Percentiles rank a stretch among this genome's conserved stretches.
Evolutionary conservation across 1,140 invertebrate species (phyloP).

Genomic region (Acromyrmex heyeri): DNA sequence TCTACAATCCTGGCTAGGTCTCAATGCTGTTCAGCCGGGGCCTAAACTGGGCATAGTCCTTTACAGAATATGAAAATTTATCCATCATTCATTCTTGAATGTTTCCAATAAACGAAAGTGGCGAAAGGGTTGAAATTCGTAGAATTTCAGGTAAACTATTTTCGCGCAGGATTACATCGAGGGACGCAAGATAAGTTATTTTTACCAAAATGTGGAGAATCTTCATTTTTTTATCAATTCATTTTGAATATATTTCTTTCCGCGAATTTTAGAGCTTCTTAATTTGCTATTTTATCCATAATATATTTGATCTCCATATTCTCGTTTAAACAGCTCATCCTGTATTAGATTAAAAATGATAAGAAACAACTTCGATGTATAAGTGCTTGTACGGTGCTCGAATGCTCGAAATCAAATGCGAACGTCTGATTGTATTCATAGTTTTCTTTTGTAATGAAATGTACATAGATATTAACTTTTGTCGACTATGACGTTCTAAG

Average conservation of each 20-base stretch:
- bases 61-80: not conserved
- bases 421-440: slow-evolving; percentile 20
- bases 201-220: slow-evolving; percentile 10
- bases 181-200: slow-evolving; percentile 33
- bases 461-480: not conserved
- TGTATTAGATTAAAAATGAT: slow-evolving; percentile 31
- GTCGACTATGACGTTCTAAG: not conserved
- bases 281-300: not conserved
- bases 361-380: slow-evolving; percentile 58
- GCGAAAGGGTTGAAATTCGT: slow-evolving; percentile 63
- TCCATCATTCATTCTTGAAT: not conserved
- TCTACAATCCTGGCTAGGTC: no score
- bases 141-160: slow-evolving; percentile 48
- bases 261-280: not conserved
- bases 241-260: not conserved
- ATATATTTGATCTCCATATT: not conserved
- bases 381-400: slow-evolving; percentile 42
- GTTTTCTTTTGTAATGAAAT: slow-evolving; percentile 17
- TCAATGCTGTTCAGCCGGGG: no score
- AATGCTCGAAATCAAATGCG: slow-evolving; percentile 42
- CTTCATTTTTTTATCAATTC: not conserved
- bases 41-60: not conserved
- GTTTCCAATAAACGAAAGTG: slow-evolving; percentile 10
- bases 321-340: slow-evolving; percentile 48
- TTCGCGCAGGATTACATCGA: slow-evolving; percentile 50